phyloP scores from a whole-genome alignment of 2,113 vertebrate species.

The Nyctibius bracteatus region DNA sequence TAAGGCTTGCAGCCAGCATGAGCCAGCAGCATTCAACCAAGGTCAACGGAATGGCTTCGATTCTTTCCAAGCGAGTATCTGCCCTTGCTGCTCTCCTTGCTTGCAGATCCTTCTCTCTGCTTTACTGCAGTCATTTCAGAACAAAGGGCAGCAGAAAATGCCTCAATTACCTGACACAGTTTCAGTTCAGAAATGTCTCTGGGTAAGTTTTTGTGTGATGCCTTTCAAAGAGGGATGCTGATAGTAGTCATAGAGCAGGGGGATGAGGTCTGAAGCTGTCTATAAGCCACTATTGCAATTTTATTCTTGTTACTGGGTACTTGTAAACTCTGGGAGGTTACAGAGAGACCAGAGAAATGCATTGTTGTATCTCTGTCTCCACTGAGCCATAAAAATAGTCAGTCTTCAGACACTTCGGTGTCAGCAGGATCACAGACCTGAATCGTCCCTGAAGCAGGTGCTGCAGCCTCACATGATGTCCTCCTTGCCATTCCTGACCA shows the following conservation, averaged over 20 bases:
- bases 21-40: background rate
- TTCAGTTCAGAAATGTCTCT: background rate
- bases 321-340: background rate
- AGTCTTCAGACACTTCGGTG: background rate
- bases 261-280: background rate
- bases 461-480: background rate
- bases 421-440: background rate
- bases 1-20: background rate
- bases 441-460: background rate
- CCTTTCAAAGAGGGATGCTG: background rate
- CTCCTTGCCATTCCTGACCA: background rate
- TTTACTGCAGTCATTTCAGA: background rate
- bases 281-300: background rate
- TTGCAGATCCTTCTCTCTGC: background rate
- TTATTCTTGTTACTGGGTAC: background rate
- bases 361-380: background rate
- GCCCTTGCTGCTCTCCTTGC: background rate
- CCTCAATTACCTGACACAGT: background rate
- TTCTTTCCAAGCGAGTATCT: rapidly evolving
- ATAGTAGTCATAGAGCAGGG: background rate
- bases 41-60: background rate
- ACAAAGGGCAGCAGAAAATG: background rate
- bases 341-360: background rate
- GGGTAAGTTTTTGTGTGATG: background rate
- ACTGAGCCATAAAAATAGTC: background rate